phyloP scores from a whole-genome alignment of 2,113 vertebrate genomes.

The Excalfactoria chinensis region DNA sequence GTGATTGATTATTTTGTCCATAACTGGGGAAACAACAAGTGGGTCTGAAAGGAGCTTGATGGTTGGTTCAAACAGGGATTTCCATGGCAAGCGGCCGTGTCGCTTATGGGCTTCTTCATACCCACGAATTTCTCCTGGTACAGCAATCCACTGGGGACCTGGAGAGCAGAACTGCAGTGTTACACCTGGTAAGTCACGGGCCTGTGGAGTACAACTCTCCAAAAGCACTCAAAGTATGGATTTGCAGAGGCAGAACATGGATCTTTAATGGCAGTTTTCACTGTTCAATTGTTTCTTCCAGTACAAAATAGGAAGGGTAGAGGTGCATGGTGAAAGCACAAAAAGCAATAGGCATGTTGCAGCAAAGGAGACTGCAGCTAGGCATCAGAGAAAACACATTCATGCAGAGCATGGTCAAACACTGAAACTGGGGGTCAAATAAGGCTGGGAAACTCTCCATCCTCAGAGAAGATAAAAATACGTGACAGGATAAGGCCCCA shows the following conservation, averaged over 20 bases:
- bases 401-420: neutral
- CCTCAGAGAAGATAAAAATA: neutral
- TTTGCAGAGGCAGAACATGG: neutral
- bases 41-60: conserved; percentile 55
- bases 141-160: conserved; percentile 24
- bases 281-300: neutral
- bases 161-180: neutral
- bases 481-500: neutral
- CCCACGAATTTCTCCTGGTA: conserved; percentile 49
- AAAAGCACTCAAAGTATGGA: neutral
- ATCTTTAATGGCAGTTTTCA: neutral
- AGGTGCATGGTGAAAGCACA: neutral
- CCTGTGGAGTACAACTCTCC: neutral
- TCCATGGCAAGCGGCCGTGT: conserved; percentile 44
- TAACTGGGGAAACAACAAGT: conserved; percentile 14
- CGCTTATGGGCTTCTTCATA: conserved; percentile 59
- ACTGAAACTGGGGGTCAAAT: neutral
- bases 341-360: neutral
- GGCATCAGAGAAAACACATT: neutral
- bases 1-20: neutral
- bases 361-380: neutral
- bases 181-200: neutral
- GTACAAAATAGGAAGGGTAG: neutral
- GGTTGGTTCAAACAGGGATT: conserved; percentile 62
- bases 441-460: neutral